A percentile compares a stretch with the other conserved stretches of the same genome.
Conservation (phyloP, 2,797 vertebrate species). For the Myripristis murdjan region DNA sequence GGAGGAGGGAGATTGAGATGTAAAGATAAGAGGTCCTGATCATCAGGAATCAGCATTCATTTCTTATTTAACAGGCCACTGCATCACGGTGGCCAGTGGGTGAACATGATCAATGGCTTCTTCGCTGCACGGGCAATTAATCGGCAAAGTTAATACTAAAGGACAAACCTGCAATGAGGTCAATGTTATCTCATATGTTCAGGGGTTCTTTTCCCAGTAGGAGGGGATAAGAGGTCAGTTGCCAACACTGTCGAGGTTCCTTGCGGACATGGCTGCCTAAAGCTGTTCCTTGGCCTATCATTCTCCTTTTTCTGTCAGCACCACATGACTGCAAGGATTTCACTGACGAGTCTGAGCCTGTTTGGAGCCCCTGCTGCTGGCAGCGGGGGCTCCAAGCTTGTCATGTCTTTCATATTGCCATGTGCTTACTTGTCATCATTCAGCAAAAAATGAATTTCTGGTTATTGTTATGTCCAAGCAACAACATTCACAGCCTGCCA, state of each 20-base stretch:
- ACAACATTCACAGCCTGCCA: slow-evolving; percentile 11
- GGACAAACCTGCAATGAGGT: slow-evolving; percentile 78
- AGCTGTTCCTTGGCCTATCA: slow-evolving; percentile 30
- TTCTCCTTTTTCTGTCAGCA: slow-evolving; percentile 18
- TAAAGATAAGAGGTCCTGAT: slow-evolving; percentile 63
- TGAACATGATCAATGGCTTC: slow-evolving; percentile 75
- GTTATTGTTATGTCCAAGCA: slow-evolving; percentile 27
- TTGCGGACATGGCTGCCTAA: slow-evolving; percentile 24
- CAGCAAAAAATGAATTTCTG: slow-evolving; percentile 13
- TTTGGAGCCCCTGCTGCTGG: slow-evolving; percentile 16
- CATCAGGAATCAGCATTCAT: slow-evolving; percentile 65
- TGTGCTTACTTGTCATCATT: slow-evolving; percentile 40
- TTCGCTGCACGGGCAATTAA: slow-evolving; percentile 74
- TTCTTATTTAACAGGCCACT: slow-evolving; percentile 77
- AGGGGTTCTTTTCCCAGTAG: slow-evolving; percentile 56
- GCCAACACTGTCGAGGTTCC: slow-evolving; percentile 16
- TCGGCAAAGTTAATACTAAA: slow-evolving; percentile 75
- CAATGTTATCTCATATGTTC: slow-evolving; percentile 80
- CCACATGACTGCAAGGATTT: slow-evolving; percentile 9
- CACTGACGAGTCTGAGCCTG: not conserved
- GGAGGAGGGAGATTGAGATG: slow-evolving; percentile 26
- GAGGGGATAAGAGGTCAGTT: slow-evolving; percentile 44
- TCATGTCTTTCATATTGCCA: slow-evolving; percentile 22
- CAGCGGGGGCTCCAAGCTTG: slow-evolving; percentile 4
- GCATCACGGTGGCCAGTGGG: slow-evolving; percentile 60